phyloP scores from a whole-genome alignment of 2,113 vertebrate species.

The Macroglossus sobrinus region DNA sequence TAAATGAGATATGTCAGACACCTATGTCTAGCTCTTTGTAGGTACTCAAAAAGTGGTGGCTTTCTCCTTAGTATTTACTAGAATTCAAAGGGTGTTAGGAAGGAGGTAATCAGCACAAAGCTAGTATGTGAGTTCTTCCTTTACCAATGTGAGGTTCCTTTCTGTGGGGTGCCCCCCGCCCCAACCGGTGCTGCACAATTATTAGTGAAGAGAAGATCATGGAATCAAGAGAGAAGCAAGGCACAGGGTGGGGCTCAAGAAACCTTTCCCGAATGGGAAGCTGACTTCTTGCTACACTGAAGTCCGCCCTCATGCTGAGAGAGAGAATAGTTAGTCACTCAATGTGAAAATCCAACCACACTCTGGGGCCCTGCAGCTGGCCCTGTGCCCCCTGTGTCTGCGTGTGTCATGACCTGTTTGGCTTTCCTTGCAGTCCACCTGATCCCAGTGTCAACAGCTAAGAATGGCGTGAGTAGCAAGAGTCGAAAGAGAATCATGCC shows the following conservation, averaged over 20 bases:
- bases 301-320: neutral
- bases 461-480: conserved; percentile 84
- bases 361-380: neutral
- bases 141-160: too few species aligned
- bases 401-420: neutral
- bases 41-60: neutral
- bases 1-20: neutral
- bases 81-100: neutral
- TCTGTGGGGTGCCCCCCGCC: neutral
- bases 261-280: neutral
- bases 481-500: conserved; percentile 93
- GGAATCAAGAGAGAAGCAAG: neutral
- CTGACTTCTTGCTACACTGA: neutral
- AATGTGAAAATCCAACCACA: neutral
- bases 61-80: neutral
- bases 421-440: conserved; percentile 86
- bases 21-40: neutral
- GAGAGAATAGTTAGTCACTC: neutral
- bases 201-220: neutral
- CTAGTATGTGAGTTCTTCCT: neutral
- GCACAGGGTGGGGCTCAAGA: neutral
- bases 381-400: fast-evolving
- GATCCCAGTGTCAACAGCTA: conserved; percentile 85
- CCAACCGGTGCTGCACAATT: neutral
- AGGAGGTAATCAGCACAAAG: neutral